Conservation (phyloP, 1,140 invertebrate genomes). For the Coboldia fuscipes region DNA sequence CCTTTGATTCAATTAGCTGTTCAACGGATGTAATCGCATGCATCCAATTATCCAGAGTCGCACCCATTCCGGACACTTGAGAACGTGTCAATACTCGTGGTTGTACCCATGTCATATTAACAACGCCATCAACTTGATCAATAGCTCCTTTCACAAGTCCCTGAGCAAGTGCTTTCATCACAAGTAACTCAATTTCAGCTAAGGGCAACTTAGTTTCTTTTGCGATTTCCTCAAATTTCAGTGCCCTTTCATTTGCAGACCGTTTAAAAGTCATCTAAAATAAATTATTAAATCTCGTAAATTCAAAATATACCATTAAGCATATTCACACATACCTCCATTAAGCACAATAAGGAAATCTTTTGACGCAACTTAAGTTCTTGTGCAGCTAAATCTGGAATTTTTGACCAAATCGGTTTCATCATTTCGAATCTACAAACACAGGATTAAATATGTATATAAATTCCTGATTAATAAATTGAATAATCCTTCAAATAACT, state of each 20-base stretch:
- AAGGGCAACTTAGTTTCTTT: constrained; percentile 58
- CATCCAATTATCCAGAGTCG: constrained; percentile 58
- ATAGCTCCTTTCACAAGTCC: constrained; percentile 85
- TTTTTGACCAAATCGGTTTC: constrained; percentile 55
- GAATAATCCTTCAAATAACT: constrained; percentile 1
- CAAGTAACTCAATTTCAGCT: constrained; percentile 79
- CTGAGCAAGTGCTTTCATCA: constrained; percentile 96
- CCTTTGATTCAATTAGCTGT: constrained; percentile 53
- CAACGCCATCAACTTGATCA: constrained; percentile 66
- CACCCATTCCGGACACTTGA: constrained; percentile 59
- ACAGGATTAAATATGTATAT: background rate
- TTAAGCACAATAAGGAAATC: constrained; percentile 83
- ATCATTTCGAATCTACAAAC: constrained; percentile 53
- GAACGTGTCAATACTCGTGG: constrained; percentile 64
- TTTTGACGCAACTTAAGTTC: constrained; percentile 75
- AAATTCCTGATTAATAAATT: background rate
- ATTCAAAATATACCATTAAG: background rate
- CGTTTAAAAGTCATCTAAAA: constrained; percentile 49
- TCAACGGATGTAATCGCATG: constrained; percentile 67
- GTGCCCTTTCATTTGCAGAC: constrained; percentile 44
- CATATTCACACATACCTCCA: constrained; percentile 53
- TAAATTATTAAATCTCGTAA: constrained; percentile 3
- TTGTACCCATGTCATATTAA: constrained; percentile 71
- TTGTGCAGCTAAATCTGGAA: constrained; percentile 70
- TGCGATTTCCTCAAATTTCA: constrained; percentile 84